Evolutionary conservation across 2,888 invertebrate species (phyloP), one percentile per base, ranked within the genome.

Genomic region (Anarsia innoxiella): DNA sequence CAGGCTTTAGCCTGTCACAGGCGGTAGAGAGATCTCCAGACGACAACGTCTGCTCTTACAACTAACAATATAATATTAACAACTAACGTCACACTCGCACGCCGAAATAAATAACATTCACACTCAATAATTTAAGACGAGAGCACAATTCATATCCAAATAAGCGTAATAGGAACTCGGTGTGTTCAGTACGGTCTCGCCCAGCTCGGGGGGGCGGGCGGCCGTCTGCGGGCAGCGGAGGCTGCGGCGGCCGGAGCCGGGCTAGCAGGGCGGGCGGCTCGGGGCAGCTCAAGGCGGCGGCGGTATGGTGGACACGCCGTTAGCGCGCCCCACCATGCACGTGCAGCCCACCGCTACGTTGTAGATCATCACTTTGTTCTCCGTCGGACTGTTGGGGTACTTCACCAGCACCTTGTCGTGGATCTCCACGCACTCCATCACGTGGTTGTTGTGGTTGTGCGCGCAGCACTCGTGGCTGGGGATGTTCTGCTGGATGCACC

Each of bases 341-440:
- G 70, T 54, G 74, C 83, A 83, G 56, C 83, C 83, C 41, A 83
- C 79, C 8, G 70, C 53, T 56, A 82, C 80, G 42, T 59, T 56
- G 44, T 28, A 28, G 3, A 23, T 13, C 28, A n/a, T 15, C 15
- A 58, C 41, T 36, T 52, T 40, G 39, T 42, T 35, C 37, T 55
- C 52, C 40, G 11, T 37, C 33, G 43, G 43, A 26, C 19, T 35
- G 26, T 39, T 44, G 42, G 53, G 59, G 68, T 65, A 72, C 46
- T 56, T 53, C 54, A 83, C 83, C 40, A 70, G 64, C 65, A 79
- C 79, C 44, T 56, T 59, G 68, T 83, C 83, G 41, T 51, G 63
- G 43, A 83, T 67, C 65, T 80, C 73, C 37, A 74, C 75, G 65
- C 83, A 83, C 57, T 71, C 60, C 56, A 72, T 67, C 37, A 50